A percentile compares a stretch with the other conserved stretches of the same genome.
These are phyloP conservation scores for Trinorchestia longiramus DNA, from an alignment of 1,140 invertebrate species.

Conservation along the genomic window DNA sequence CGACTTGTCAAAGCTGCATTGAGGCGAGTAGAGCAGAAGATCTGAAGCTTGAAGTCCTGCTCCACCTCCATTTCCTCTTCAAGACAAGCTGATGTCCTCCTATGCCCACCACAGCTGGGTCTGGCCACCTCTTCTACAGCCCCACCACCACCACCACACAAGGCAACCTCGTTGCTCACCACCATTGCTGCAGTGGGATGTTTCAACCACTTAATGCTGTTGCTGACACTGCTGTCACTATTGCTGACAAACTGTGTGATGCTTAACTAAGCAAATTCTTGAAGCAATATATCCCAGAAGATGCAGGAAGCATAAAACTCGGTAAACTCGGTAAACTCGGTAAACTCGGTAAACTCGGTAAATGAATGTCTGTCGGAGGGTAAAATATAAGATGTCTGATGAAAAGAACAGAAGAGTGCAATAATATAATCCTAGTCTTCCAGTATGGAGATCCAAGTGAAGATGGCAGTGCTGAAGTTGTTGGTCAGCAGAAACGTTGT, in stretches of 20 bases:
- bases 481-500: not conserved
- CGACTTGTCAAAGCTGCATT: not conserved
- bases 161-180: not conserved
- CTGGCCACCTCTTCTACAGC: not conserved
- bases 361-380: too few relatives aligned
- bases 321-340: too few relatives aligned
- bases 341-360: too few relatives aligned
- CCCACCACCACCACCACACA: not conserved
- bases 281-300: not conserved
- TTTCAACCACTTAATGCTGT: constrained; percentile 1
- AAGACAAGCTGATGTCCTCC: not conserved
- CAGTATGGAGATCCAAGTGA: not conserved
- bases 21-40: constrained; percentile 1
- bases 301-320: not conserved
- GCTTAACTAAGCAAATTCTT: not conserved
- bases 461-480: not conserved
- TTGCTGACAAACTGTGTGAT: constrained; percentile 20
- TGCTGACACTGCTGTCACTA: constrained; percentile 52
- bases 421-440: not conserved
- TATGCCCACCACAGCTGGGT: not conserved
- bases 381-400: not conserved
- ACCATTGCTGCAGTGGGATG: constrained; percentile 35
- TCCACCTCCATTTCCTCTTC: constrained; percentile 9
- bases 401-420: not conserved
- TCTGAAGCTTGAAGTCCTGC: not conserved